phyloP scores from a whole-genome alignment of 1,140 invertebrate species.

The Callitettix versicolor region DNA sequence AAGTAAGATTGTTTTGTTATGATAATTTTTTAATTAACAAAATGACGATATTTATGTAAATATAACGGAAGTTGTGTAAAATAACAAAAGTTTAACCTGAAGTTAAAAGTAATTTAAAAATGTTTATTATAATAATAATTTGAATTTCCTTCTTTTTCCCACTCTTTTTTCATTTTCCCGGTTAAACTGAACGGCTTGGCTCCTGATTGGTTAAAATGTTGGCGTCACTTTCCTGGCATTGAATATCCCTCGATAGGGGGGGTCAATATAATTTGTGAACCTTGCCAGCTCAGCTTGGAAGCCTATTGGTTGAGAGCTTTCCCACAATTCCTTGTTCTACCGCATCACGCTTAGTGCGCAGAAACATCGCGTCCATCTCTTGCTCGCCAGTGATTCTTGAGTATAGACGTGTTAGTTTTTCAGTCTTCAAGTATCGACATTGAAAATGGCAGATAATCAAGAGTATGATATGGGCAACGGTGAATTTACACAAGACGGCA shows the following conservation, averaged over 20 bases:
- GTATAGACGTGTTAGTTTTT: constrained; percentile 10
- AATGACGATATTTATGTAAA: too few relatives aligned
- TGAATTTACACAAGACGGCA: constrained; percentile 12
- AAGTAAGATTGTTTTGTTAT: too few relatives aligned
- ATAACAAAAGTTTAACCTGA: too few relatives aligned
- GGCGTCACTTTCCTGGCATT: neutral
- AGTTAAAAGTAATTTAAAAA: too few relatives aligned
- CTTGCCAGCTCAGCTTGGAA: too few relatives aligned
- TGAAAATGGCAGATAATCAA: constrained; percentile 20
- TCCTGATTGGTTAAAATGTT: neutral
- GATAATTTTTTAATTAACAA: too few relatives aligned
- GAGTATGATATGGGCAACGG: constrained; percentile 21
- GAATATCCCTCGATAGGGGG: neutral
- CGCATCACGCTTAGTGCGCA: neutral
- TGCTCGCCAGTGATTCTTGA: constrained; percentile 7
- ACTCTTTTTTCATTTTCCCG: too few relatives aligned
- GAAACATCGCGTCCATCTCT: neutral
- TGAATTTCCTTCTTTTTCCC: too few relatives aligned
- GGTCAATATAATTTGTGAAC: neutral
- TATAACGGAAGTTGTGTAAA: too few relatives aligned
- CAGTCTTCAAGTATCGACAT: constrained; percentile 4
- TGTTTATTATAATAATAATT: too few relatives aligned
- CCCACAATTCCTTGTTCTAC: constrained; percentile 7
- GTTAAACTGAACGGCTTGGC: too few relatives aligned
- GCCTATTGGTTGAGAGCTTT: neutral